Evolutionary conservation across 2,888 invertebrate genomes (phyloP), one percentile per base, ranked within the genome.

Genomic region (Clepsis dumicolana): DNA sequence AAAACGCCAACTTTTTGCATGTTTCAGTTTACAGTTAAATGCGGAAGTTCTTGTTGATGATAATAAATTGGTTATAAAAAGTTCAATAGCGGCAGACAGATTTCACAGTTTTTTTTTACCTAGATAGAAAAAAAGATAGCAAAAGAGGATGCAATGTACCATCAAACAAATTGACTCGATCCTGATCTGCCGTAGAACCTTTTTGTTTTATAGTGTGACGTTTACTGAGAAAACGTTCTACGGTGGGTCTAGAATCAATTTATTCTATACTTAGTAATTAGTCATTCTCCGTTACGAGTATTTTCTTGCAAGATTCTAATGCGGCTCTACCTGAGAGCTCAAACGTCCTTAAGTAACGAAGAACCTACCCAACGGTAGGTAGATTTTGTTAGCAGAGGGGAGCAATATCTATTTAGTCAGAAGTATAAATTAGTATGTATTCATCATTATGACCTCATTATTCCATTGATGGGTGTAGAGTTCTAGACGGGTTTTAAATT

Each of bases 1-100:
- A 52, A 52, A 52, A 52, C 5, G n/a, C n/a, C n/a, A 25, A n/a
- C n/a, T 52, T 52, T n/a, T 52, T 52, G 14, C 44, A 44, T 0
- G 44, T 44, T 44, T 16, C 18, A 18, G 44, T 44, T 16, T 25
- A 27, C 14, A 27, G 14, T 27, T 27, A 52, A 14, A 14, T 52
- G 52, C 7, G n/a, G 27, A 24, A n/a, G 52, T 52, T 52, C 14
- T 52, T 27, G 4, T 52, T 16, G n/a, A 16, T 44, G 8, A 44
- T 44, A 44, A 21, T 48, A 21, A 21, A 12, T 1, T 21, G 21
- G 1, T 48, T 48, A 18, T 21, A 10, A 21, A 48, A 21, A 48
- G 12, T 21, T 48, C 21, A 48, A 10, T 21, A 21, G 21, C 18
- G 16, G 18, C n/a, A 38, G 7, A 0, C n/a, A 38, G 7, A 0